These are phyloP conservation scores for Bombus superbus DNA, from an alignment of 1,140 invertebrate genomes.

Conservation along the genomic window DNA sequence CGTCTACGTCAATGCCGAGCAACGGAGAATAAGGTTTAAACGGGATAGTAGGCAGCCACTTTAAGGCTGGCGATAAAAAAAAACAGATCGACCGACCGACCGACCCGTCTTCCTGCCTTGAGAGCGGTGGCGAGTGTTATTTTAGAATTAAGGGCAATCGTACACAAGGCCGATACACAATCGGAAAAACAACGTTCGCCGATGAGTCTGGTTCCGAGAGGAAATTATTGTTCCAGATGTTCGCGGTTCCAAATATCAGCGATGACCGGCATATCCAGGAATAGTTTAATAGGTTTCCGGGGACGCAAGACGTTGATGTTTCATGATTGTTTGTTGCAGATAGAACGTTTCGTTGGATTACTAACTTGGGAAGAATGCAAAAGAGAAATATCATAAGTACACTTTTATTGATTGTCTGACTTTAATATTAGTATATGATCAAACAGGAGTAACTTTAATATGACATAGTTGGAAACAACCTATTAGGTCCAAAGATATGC, in stretches of 20 bases:
- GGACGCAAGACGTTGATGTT: neutral
- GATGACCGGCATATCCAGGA: neutral
- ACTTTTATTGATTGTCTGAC: too few relatives aligned
- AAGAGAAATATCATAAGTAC: too few relatives aligned
- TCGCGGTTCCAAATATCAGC: neutral
- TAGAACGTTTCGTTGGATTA: neutral
- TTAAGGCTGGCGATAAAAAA: constrained; percentile 39
- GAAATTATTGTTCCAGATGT: neutral
- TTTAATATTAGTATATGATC: too few relatives aligned
- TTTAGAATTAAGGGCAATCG: constrained; percentile 41
- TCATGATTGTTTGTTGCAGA: neutral
- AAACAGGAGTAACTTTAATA: too few relatives aligned
- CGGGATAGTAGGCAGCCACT: constrained; percentile 12
- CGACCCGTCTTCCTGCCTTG: neutral
- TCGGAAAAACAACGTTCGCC: constrained; percentile 1
- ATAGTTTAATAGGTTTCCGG: neutral
- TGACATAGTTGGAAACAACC: too few relatives aligned
- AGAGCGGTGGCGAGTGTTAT: constrained; percentile 22
- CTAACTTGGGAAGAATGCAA: too few relatives aligned
- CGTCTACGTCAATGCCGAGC: constrained; percentile 4
- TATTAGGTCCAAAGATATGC: too few relatives aligned
- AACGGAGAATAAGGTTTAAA: constrained; percentile 29
- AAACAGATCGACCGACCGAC: constrained; percentile 24
- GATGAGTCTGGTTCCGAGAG: neutral
- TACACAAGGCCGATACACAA: neutral